Evolutionary conservation across 2,888 invertebrate genomes (phyloP), one percentile per base, ranked within the genome.

Genomic region (Branchellion lobata): DNA sequence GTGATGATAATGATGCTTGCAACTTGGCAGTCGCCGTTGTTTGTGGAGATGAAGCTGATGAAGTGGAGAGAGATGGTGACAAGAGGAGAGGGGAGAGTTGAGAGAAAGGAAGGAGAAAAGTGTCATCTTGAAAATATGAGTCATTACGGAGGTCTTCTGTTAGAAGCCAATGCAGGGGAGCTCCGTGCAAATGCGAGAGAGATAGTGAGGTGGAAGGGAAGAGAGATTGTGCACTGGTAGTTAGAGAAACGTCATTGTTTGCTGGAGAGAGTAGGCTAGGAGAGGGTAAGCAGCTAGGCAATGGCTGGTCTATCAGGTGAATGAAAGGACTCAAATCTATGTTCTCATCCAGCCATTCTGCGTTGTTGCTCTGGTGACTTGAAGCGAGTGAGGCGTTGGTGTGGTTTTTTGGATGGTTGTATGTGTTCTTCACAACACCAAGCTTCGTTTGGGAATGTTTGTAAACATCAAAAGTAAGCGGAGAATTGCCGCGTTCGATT

Each of bases 291-390:
- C 18, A 18, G 18, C 18, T 14, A 47, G 47, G 24, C 5, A 57
- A n/a, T 3, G 61, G 61, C n/a, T 57, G 61, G 61, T 57, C 61
- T 57, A 57, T 57, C n/a, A 57, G n/a, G 21, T 24, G 5, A 24
- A 57, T 57, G 61, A 57, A 57, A 57, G 61, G 61, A 57, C 61
- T 57, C n/a, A 57, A n/a, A n/a, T 57, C 61, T 24, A 57, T 57
- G 61, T 57, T 57, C 21, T 57, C 61, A n/a, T 57, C 61, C 24
- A 57, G 24, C 61, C 61, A 57, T 5, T 57, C 61, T 24, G 24
- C 21, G 61, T n/a, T 57, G 61, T 57, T 57, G 24, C 21, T 57
- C n/a, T 57, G 40, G 5, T n/a, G n/a, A n/a, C n/a, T n/a, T n/a
- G n/a, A n/a, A n/a, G n/a, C n/a, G n/a, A n/a, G n/a, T n/a, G n/a